Evolutionary conservation across 2,888 invertebrate species (phyloP).

Genomic region (Eupithecia subumbrata): DNA sequence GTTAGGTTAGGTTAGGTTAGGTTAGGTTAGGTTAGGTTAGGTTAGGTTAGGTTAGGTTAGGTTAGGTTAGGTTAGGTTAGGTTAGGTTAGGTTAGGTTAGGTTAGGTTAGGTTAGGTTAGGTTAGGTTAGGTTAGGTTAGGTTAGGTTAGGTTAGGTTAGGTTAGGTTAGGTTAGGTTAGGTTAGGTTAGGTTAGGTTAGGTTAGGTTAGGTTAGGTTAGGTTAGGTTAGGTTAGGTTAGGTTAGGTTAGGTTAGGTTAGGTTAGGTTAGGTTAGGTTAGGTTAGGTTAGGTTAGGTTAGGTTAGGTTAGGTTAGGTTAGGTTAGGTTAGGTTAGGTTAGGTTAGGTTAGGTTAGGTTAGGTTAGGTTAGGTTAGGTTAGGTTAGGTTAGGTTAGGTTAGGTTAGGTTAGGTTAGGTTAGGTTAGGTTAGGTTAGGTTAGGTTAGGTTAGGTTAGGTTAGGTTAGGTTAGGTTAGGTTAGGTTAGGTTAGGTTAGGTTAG

Average conservation of each 20-base stretch:
- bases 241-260: slow-evolving; percentile 29
- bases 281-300: slow-evolving; percentile 21
- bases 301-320: slow-evolving; percentile 19
- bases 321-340: slow-evolving; percentile 33
- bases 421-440: slow-evolving; percentile 40
- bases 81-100: slow-evolving; percentile 41
- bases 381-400: slow-evolving; percentile 38
- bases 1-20: slow-evolving; percentile 43
- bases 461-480: slow-evolving; percentile 48
- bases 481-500: too few relatives aligned
- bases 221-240: slow-evolving; percentile 36
- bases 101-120: slow-evolving; percentile 7
- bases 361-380: slow-evolving; percentile 28
- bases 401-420: slow-evolving; percentile 40
- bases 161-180: slow-evolving; percentile 31
- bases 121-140: slow-evolving; percentile 24
- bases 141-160: too few relatives aligned
- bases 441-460: slow-evolving; percentile 46
- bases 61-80: slow-evolving; percentile 31
- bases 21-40: slow-evolving; percentile 42
- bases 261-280: slow-evolving; percentile 11
- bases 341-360: slow-evolving; percentile 28
- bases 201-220: slow-evolving; percentile 39
- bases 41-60: slow-evolving; percentile 43
- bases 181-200: slow-evolving; percentile 29